phyloP scores from a whole-genome alignment of 2,797 vertebrate species.

The Craterocephalus amniculus region DNA sequence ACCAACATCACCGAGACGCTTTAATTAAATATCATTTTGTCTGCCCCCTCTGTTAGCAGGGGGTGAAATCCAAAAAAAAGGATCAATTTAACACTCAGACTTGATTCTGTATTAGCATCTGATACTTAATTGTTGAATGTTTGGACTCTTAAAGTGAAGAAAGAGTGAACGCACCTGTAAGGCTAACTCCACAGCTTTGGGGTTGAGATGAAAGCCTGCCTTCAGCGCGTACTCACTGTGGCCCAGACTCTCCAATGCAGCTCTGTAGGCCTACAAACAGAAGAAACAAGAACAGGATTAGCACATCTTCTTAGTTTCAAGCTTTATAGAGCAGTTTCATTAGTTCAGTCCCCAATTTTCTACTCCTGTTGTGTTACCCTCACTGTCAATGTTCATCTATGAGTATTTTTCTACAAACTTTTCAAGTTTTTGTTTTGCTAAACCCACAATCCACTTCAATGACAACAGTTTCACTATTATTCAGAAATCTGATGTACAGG shows the following conservation, averaged over 20 bases:
- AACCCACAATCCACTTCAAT: neutral
- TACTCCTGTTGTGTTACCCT: neutral
- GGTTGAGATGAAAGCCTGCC: conserved; percentile 96
- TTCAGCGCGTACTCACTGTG: conserved; percentile 98
- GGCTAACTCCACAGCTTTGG: conserved; percentile 93
- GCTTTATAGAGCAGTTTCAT: neutral
- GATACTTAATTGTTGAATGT: neutral
- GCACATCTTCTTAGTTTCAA: conserved; percentile 1
- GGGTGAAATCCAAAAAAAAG: neutral
- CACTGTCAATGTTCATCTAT: no score
- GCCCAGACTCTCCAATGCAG: conserved; percentile 94
- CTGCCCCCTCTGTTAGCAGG: neutral
- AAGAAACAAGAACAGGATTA: conserved; percentile 13
- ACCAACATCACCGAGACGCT: neutral
- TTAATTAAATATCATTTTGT: neutral
- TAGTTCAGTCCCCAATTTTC: neutral
- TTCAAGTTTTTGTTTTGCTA: neutral
- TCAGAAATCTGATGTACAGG: neutral
- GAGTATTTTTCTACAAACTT: no score
- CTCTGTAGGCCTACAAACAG: conserved; percentile 89
- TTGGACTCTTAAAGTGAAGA: neutral
- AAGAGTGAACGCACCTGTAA: conserved; percentile 86
- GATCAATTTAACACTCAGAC: neutral
- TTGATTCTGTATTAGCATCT: neutral
- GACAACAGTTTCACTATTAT: neutral